Conservation (phyloP, 2,797 vertebrate species). For the Lepus oiostolus region DNA sequence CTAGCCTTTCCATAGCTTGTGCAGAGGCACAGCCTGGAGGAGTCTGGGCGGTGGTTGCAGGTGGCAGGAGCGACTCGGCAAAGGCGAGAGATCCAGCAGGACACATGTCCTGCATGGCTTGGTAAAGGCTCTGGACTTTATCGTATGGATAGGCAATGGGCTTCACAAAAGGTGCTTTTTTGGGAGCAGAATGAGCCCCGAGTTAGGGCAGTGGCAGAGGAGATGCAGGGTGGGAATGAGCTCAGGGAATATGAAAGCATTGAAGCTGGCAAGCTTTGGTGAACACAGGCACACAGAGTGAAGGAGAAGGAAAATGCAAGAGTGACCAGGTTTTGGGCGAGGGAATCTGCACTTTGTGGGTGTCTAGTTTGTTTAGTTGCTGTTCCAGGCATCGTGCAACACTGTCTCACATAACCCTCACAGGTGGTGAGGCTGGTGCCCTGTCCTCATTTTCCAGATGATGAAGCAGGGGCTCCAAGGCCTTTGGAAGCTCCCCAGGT, state of each 20-base stretch:
- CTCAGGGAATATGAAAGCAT: background rate
- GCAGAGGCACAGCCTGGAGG: background rate
- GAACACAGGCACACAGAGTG: background rate
- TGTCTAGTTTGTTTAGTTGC: background rate
- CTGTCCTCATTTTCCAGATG: background rate
- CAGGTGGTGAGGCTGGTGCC: background rate
- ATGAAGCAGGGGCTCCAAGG: background rate
- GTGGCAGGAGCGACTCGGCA: background rate
- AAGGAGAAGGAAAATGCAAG: background rate
- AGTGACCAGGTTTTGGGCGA: background rate
- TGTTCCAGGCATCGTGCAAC: background rate
- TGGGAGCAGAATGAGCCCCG: background rate
- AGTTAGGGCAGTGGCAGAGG: background rate
- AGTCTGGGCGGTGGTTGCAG: too few relatives aligned
- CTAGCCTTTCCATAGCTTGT: background rate
- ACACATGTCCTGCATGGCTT: background rate
- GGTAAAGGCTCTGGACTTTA: background rate
- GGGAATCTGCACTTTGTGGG: fast-evolving
- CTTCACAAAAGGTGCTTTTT: background rate
- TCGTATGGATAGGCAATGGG: background rate
- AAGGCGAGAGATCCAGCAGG: background rate
- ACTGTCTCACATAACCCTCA: background rate
- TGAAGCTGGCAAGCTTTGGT: background rate
- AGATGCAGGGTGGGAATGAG: background rate
- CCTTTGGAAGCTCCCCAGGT: too few relatives aligned